phyloP scores from a whole-genome alignment of 2,888 invertebrate genomes.

The Volucella inanis region DNA sequence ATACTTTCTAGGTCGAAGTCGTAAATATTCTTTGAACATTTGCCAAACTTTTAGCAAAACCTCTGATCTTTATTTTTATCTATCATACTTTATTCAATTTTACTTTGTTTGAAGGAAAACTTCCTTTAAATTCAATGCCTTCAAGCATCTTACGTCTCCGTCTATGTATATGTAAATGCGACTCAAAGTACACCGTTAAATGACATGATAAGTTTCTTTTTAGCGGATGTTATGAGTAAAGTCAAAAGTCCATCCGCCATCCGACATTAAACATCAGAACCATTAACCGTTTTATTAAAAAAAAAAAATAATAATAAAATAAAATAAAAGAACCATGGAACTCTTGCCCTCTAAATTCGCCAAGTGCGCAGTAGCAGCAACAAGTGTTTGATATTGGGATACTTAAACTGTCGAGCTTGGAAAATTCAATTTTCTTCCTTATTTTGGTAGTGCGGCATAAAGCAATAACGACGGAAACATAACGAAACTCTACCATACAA shows the following conservation, averaged over 20 bases:
- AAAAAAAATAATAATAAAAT: conserved; percentile 1
- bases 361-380: conserved; percentile 43
- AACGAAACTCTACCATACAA: conserved; percentile 55
- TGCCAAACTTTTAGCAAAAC: too few species aligned
- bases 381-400: conserved; percentile 32
- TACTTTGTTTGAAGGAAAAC: background rate
- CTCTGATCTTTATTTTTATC: too few species aligned
- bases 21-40: too few species aligned
- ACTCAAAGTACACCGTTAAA: conserved; percentile 43
- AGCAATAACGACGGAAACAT: conserved; percentile 13
- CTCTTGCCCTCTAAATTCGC: background rate
- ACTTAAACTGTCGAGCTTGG: conserved; percentile 15
- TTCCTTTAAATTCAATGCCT: conserved; percentile 8
- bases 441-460: background rate
- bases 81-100: too few species aligned
- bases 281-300: conserved; percentile 30
- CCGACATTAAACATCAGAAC: conserved; percentile 5
- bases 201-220: conserved; percentile 44
- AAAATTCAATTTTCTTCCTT: conserved; percentile 16
- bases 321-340: background rate
- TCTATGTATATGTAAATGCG: conserved; percentile 15
- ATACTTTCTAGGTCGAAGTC: too few species aligned
- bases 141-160: background rate
- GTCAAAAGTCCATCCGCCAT: conserved; percentile 18
- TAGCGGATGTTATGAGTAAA: conserved; percentile 21